A percentile compares a stretch with the other conserved stretches of the same genome.
Evolutionary conservation across 2,113 vertebrate species (phyloP).

Genomic region (Danio rerio): GRCz12tu NC_133195.1:37091001-37091500

Average conservation of each 20-base stretch:
- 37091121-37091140: background rate
- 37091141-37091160: too few relatives aligned
- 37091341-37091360: slow-evolving; percentile 26
- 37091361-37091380: slow-evolving; percentile 14
- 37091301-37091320: slow-evolving; percentile 38
- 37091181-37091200: background rate
- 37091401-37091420: background rate
- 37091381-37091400: slow-evolving; percentile 19
- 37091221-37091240: slow-evolving; percentile 45
- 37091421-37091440: background rate
- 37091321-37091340: slow-evolving; percentile 43
- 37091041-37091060: background rate
- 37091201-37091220: slow-evolving; percentile 66
- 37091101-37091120: background rate
- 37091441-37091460: too few relatives aligned
- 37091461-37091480: too few relatives aligned
- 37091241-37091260: slow-evolving; percentile 43
- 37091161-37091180: background rate
- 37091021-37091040: background rate
- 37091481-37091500: too few relatives aligned
- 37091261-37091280: too few relatives aligned
- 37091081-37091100: background rate
- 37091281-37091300: slow-evolving; percentile 2
- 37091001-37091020: slow-evolving; percentile 10
- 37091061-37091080: background rate